Conservation (phyloP, 1,140 invertebrate genomes). For the Dendroctonus ponderosae region DNA sequence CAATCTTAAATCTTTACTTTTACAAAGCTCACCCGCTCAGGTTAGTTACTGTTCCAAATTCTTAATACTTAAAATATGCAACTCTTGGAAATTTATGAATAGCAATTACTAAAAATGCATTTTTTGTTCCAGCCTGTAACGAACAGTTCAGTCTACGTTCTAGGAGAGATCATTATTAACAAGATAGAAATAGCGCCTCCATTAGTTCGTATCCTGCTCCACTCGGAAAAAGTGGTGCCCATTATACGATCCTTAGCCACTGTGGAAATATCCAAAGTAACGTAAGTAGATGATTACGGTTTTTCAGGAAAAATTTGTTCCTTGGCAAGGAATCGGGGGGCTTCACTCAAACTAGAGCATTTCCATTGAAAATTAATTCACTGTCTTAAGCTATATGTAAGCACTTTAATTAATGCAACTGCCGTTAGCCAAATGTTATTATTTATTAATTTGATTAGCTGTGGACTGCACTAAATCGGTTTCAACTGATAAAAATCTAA, state of each 20-base stretch:
- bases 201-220: constrained; percentile 78
- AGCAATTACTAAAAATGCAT: background rate
- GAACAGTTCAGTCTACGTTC: constrained; percentile 78
- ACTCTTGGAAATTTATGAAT: background rate
- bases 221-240: constrained; percentile 79
- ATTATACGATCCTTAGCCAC: constrained; percentile 78
- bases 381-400: no score
- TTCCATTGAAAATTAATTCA: no score
- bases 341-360: no score
- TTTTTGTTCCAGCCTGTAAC: constrained; percentile 70
- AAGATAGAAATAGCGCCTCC: constrained; percentile 87
- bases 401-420: no score
- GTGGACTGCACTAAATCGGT: no score
- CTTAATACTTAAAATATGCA: background rate
- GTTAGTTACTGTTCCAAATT: constrained; percentile 18
- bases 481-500: no score
- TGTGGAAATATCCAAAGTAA: constrained; percentile 83
- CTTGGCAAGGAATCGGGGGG: no score
- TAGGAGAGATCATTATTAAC: constrained; percentile 83
- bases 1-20: constrained; percentile 69
- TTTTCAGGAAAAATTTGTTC: no score
- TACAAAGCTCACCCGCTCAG: constrained; percentile 69
- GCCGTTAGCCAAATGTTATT: no score
- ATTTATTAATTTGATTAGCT: no score
- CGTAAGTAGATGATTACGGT: constrained; percentile 60